Percentiles rank a stretch among this genome's conserved stretches.
These are phyloP conservation scores for Sinhomidia bicolor DNA, from an alignment of 2,888 invertebrate genomes.

Conservation along the genomic window DNA sequence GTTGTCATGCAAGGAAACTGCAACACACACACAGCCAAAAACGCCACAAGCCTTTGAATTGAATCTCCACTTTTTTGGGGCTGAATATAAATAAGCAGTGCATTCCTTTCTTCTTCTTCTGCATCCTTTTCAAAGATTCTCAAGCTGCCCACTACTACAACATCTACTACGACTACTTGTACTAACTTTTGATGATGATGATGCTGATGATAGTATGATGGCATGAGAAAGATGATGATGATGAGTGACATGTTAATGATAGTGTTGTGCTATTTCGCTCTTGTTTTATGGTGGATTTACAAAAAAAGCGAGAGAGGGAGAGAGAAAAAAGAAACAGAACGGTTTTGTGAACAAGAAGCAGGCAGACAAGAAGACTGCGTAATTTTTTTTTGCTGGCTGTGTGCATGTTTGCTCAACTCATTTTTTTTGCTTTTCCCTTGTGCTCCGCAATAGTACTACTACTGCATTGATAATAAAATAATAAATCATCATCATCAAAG, in stretches of 20 bases:
- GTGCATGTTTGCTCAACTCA: slow-evolving; percentile 8
- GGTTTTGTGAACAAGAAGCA: background rate
- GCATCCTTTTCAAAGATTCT: background rate
- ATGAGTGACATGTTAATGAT: slow-evolving; percentile 74
- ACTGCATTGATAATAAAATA: no score
- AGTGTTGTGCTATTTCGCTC: slow-evolving; percentile 52
- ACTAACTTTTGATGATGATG: background rate
- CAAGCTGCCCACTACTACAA: background rate
- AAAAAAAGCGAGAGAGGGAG: background rate
- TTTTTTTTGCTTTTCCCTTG: background rate
- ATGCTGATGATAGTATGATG: slow-evolving; percentile 16
- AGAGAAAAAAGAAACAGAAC: background rate
- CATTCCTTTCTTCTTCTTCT: background rate
- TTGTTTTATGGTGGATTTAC: slow-evolving; percentile 54
- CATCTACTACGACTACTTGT: background rate
- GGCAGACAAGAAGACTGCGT: background rate
- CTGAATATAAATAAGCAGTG: background rate
- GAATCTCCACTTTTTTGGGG: no score
- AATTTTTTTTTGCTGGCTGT: background rate
- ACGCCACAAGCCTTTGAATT: slow-evolving; percentile 39
- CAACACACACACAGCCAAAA: slow-evolving; percentile 37
- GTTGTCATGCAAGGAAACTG: background rate
- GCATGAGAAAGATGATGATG: slow-evolving; percentile 58
- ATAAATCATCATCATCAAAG: no score
- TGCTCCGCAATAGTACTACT: no score